Conservation (phyloP, 2,797 vertebrate genomes). For the Petrocephalus schoutedeni region DNA sequence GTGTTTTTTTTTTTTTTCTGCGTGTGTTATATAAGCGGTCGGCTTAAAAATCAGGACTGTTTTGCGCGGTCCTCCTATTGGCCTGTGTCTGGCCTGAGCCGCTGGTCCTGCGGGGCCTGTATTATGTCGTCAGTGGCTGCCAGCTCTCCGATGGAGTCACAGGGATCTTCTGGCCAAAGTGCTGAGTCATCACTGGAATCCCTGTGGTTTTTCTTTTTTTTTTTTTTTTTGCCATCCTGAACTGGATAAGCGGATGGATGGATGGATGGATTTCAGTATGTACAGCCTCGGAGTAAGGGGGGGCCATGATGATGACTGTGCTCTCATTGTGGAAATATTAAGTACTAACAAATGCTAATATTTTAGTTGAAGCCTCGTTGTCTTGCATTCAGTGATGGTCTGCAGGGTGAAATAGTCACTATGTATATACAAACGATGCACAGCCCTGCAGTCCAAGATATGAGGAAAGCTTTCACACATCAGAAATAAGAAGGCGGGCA, state of each 20-base stretch:
- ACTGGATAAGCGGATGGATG: neutral
- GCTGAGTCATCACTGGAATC: slow-evolving; percentile 20
- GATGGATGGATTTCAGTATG: neutral
- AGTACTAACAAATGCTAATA: neutral
- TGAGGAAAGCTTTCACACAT: neutral
- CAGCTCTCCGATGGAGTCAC: neutral
- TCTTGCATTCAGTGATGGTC: neutral
- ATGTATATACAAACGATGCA: neutral
- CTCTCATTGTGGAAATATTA: neutral
- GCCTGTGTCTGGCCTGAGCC: neutral
- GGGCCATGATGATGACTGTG: neutral
- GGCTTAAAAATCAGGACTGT: neutral
- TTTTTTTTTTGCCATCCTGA: neutral
- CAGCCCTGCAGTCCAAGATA: neutral
- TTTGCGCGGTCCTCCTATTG: neutral
- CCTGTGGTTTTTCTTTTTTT: slow-evolving; percentile 2
- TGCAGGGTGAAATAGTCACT: neutral
- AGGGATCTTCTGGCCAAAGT: neutral
- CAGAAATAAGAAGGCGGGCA: neutral
- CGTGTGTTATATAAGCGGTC: neutral
- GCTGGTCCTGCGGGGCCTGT: neutral
- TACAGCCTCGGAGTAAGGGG: neutral
- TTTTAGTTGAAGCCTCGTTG: neutral
- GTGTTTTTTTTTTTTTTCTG: neutral
- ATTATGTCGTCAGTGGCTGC: slow-evolving; percentile 1